Evolutionary conservation across 1,140 invertebrate species (phyloP), one percentile per base, ranked within the genome.

Genomic region (Ceratina calcarata): DNA sequence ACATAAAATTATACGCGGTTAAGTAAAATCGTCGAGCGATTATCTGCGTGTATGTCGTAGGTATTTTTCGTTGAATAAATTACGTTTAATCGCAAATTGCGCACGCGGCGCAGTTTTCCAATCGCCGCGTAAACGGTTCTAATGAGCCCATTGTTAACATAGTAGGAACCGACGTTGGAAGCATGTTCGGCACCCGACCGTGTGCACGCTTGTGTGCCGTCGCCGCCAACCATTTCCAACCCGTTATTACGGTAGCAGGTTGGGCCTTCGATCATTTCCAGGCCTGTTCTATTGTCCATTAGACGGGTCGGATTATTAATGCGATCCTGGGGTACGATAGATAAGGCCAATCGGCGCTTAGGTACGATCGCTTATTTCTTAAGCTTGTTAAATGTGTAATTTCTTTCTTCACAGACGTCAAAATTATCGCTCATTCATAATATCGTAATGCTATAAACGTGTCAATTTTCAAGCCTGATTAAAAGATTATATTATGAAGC

Each of bases 71-170:
- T 51, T 15, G 71, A 66, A 67, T 80, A 61, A 73, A 74, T 55
- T 45, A 69, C 65, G 32, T 22, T 60, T 78, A 13, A 49, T 55
- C 74, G 65, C 20, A 60, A 64, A 64, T 60, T 53, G 68, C 58
- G 45, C 53, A 32, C 58, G 27, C 18, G 24, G 18, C 45, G 57
- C 55, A 20, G 62, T 82, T 82, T 82, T 62, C 57, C 78, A 75
- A 45, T 79, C 32, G 64, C 67, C 57, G 32, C 57, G 75, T 83
- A 74, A 85, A 85, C 58, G 71, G 55, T 81, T 74, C 73, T 85
- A 83, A 85, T 83, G 83, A 83, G 53, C 22, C 65, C 57, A 78
- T 85, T 81, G 83, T 83, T 80, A 80, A 65, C 65, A 71, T 45
- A 45, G 49, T 13, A 24, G 18, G 32, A 24, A 60, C 53, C 32